Base-by-base conservation (phyloP, 2,113 vertebrate species). In the Ammospiza caudacuta region DNA sequence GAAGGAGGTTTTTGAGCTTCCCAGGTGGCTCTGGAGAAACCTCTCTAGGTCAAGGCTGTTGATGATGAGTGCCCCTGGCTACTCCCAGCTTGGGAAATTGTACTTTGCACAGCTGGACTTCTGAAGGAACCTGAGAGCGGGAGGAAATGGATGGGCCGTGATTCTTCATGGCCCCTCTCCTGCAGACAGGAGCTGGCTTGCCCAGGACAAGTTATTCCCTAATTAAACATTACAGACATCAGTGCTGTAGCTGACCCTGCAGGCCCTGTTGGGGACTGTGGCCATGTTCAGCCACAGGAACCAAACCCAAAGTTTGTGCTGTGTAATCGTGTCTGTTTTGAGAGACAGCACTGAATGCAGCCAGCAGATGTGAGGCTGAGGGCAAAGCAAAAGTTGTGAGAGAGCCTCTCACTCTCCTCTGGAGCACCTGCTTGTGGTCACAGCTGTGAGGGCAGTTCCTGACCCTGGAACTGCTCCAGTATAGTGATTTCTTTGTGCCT, bases 1-100 rank as follows among this genome's bases (percentile, higher is more conserved):
- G 85, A 59, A 86, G 16, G 67, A 90, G 85, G 35, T 27, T 90
- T 93, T 41, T 1, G 11, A 58, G 57, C 69, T 90, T 96, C 66
- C 27, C 52, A 94, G 94, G 90, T 96, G 94, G 85, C 41, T 93
- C 92, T 92, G 82, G 61, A 89, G 75, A 41, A 92, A 67, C 44
- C 64, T 86, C 64, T 52, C 9, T 8, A 27, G 79, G 85, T 90
- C 90, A 81, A 75, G 68, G 76, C 24, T 89, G 41, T 25, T 72
- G 72, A 76, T 78, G 76, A 33, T 57, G 55, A 86, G 41, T 51
- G 89, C 87, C 92, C 81, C 86, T 70, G 90, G 79, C 85, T 83
- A 74, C 68, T 39, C 69, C 27, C 31, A 41, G n/a, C 57, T 75
- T 61, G 80, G 92, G 24, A 93, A 86, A 70, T 18, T 23, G n/a